Conservation (phyloP, 2,888 invertebrate species). For the Zootermopsis nevadensis region DNA sequence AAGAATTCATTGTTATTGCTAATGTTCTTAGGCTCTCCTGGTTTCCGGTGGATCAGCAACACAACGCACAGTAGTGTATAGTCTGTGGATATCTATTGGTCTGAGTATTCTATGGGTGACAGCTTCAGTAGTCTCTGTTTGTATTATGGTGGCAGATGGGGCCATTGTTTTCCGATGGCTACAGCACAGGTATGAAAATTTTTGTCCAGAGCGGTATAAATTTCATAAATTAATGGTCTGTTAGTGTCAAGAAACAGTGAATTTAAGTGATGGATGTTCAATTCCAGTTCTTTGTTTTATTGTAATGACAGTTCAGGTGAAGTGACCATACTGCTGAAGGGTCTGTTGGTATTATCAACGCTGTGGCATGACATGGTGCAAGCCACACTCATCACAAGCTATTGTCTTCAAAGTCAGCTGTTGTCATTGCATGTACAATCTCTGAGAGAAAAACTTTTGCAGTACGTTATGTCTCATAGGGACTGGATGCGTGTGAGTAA, state of each 20-base stretch:
- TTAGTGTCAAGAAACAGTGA: too few relatives aligned
- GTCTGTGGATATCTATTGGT: constrained; percentile 79
- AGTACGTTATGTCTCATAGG: constrained; percentile 76
- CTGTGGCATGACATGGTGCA: constrained; percentile 84
- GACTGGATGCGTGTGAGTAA: constrained; percentile 81
- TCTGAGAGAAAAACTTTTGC: constrained; percentile 76
- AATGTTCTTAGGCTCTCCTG: neutral
- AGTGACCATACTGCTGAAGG: constrained; percentile 67
- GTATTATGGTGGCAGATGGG: constrained; percentile 68
- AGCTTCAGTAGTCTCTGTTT: constrained; percentile 74
- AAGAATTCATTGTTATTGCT: too few relatives aligned
- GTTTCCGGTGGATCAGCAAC: constrained; percentile 71
- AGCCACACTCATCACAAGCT: constrained; percentile 84
- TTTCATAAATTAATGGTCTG: too few relatives aligned
- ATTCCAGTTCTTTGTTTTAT: constrained; percentile 42
- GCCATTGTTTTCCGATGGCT: neutral
- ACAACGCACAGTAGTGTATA: constrained; percentile 76
- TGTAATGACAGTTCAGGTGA: constrained; percentile 65
- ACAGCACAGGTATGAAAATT: neutral
- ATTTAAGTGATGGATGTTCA: too few relatives aligned
- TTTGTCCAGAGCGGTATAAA: too few relatives aligned
- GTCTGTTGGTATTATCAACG: constrained; percentile 75
- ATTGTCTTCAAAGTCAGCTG: constrained; percentile 84
- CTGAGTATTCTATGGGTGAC: constrained; percentile 77
- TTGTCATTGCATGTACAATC: constrained; percentile 79